Evolutionary conservation across 2,797 vertebrate species (phyloP), one percentile per base, ranked within the genome.

Genomic region (Mus caroli): DNA sequence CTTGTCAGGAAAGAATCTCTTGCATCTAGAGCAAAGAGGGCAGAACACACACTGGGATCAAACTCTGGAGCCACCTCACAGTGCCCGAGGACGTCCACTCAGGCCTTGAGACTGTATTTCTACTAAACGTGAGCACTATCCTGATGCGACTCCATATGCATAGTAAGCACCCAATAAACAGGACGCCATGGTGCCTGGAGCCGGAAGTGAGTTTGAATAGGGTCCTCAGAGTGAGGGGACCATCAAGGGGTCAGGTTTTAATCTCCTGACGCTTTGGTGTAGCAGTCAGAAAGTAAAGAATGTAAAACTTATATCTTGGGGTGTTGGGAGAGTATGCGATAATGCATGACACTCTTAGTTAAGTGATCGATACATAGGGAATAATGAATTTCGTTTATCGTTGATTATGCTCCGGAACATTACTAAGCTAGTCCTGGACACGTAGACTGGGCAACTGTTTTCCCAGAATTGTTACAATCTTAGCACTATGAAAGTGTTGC

Each of bases 111-210:
- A 58, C 28, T 73, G 0, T 28, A 54, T 75, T 79, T 71, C 64
- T 43, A 22, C 10, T 34, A 71, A 85, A 50, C 0, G 46, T 0
- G 0, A 31, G 54, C n/a, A 24, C 24, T 3, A 26, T 17, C 31
- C 67, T 40, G 54, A 67, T 4, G 4, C 2, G 34, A 3, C 2
- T 15, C 3, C 0, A 8, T 1, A 12, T 7, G 13, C 17, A 67
- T 2, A n/a, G 52, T 0, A 60, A n/a, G 34, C 6, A 54, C 34
- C 46, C n/a, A 37, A 1, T 31, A 40, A 37, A 24, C 0, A 58
- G 19, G 85, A 26, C 24, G 15, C 0, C 43, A 43, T 28, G 19
- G 19, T 50, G 20, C 10, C 28, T 7, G 7, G 4, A 28, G 6
- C 24, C 8, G 28, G 83, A 85, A 90, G 10, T 7, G 6, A 26